These are phyloP conservation scores for Stigmatopora nigra DNA, from an alignment of 2,113 vertebrate genomes.

Conservation along the genomic window DNA sequence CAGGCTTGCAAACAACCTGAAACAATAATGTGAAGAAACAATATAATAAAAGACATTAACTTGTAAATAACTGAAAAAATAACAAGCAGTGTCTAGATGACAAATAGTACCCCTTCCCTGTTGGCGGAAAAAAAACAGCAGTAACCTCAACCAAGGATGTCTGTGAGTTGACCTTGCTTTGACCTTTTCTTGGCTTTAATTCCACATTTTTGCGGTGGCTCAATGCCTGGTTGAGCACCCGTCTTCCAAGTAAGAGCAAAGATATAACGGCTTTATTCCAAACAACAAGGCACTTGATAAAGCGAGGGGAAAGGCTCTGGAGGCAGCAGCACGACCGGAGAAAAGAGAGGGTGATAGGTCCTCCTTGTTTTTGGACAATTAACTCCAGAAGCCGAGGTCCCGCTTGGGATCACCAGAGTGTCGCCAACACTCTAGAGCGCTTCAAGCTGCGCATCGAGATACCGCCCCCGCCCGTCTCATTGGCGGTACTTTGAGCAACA, in stretches of 20 bases:
- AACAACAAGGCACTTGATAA: conserved; percentile 58
- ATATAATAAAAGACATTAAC: neutral
- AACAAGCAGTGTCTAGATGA: neutral
- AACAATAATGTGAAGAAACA: neutral
- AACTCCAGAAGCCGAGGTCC: conserved; percentile 26
- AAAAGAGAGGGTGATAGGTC: conserved; percentile 22
- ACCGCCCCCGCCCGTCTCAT: conserved; percentile 4
- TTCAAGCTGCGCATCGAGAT: conserved; percentile 11
- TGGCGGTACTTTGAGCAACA: conserved; percentile 22
- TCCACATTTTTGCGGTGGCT: conserved; percentile 7
- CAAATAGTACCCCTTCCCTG: neutral
- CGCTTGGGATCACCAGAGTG: conserved; percentile 15
- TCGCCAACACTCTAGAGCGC: conserved; percentile 13
- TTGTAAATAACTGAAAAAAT: neutral
- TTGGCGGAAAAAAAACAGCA: neutral
- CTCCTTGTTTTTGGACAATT: conserved; percentile 12
- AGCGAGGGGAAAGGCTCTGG: conserved; percentile 16
- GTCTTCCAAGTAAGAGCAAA: conserved; percentile 12
- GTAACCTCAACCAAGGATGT: neutral
- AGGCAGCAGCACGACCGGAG: conserved; percentile 6
- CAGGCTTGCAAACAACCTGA: neutral
- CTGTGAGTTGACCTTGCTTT: conserved; percentile 19
- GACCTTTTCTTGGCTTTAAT: conserved; percentile 30
- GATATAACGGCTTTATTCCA: conserved; percentile 25
- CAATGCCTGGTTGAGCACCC: conserved; percentile 5